These are phyloP conservation scores for Coreius guichenoti DNA, from an alignment of 2,797 vertebrate genomes.

Conservation along the genomic window DNA sequence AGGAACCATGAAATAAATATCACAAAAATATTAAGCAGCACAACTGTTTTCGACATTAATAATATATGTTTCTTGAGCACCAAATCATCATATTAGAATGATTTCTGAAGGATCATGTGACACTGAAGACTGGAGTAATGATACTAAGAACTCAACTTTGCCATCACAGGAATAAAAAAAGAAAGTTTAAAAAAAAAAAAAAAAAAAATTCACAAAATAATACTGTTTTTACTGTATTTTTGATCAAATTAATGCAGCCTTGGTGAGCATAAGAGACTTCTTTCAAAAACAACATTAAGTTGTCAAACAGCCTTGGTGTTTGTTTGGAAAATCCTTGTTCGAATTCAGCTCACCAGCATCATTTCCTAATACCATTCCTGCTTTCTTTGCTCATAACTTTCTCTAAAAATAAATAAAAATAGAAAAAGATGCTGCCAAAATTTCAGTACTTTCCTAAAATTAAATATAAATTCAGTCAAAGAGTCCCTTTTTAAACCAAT, in stretches of 20 bases:
- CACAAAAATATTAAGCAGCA: background rate
- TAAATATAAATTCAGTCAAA: background rate
- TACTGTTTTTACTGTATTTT: too few relatives aligned
- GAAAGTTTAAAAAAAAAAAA: too few relatives aligned
- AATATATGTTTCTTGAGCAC: background rate
- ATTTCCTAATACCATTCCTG: background rate
- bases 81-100: background rate
- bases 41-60: background rate
- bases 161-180: background rate
- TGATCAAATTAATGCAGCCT: background rate
- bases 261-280: background rate
- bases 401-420: background rate
- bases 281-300: background rate
- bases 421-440: background rate
- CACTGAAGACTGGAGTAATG: background rate
- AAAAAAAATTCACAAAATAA: too few relatives aligned
- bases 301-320: background rate
- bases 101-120: background rate
- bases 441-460: background rate
- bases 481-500: background rate
- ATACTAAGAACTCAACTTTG: background rate
- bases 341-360: background rate
- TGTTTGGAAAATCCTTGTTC: background rate
- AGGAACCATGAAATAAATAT: background rate
- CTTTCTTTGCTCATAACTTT: background rate